Conservation (phyloP, 2,797 vertebrate species). For the Aeoliscus strigatus region DNA sequence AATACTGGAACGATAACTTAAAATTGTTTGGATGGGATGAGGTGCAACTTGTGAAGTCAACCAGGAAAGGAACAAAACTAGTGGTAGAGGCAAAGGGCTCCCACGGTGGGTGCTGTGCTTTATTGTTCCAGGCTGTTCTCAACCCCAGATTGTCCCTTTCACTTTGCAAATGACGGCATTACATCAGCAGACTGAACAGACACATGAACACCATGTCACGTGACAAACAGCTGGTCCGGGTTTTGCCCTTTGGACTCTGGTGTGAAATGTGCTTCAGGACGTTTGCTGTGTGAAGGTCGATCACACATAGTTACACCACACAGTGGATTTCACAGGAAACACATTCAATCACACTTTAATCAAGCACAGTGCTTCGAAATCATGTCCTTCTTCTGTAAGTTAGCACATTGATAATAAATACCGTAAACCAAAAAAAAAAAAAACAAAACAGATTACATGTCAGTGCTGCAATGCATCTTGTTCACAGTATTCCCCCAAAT, state of each 20-base stretch:
- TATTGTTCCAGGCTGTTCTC: conserved; percentile 33
- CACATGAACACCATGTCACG: conserved; percentile 23
- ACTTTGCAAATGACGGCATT: conserved; percentile 37
- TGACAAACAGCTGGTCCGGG: conserved; percentile 44
- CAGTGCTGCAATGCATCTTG: neutral
- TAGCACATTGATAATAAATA: conserved; percentile 15
- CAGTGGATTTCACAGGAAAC: conserved; percentile 9
- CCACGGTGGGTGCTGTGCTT: conserved; percentile 20
- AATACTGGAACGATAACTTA: neutral
- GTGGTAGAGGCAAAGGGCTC: conserved; percentile 10
- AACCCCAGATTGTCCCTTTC: conserved; percentile 33
- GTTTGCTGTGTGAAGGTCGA: conserved; percentile 44
- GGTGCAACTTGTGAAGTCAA: conserved; percentile 5
- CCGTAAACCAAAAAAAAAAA: conserved; percentile 6
- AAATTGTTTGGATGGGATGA: neutral
- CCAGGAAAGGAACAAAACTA: conserved; percentile 17
- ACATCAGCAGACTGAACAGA: conserved; percentile 32
- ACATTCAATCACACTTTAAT: conserved; percentile 38
- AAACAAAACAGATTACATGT: conserved; percentile 11
- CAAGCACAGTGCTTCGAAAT: conserved; percentile 15
- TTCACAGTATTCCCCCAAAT: neutral
- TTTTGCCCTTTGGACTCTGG: conserved; percentile 38
- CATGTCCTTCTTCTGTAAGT: conserved; percentile 6
- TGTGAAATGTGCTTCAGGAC: conserved; percentile 51
- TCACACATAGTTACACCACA: neutral